These are phyloP conservation scores for Lasioglossum pauxillum DNA, from an alignment of 2,888 invertebrate species.

Conservation along the genomic window DNA sequence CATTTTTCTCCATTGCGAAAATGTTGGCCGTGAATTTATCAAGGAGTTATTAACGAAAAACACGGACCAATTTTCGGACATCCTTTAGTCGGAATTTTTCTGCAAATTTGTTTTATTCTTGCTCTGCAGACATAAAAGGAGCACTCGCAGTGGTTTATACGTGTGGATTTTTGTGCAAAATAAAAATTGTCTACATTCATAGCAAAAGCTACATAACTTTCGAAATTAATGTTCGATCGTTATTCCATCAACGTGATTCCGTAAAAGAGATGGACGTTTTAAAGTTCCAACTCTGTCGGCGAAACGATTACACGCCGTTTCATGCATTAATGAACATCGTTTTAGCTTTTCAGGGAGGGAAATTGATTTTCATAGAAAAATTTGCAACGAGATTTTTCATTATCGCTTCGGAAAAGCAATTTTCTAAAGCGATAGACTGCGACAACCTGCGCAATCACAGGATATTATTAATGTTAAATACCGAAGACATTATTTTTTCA, in stretches of 20 bases:
- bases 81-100: not conserved
- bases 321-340: not conserved
- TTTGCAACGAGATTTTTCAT: not conserved
- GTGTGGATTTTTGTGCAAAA: not conserved
- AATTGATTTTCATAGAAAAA: not conserved
- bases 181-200: not conserved
- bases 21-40: too few species aligned
- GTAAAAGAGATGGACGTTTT: not conserved
- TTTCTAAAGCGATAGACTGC: not conserved
- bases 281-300: not conserved
- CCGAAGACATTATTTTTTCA: not conserved
- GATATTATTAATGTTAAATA: not conserved
- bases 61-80: too few species aligned
- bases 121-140: not conserved
- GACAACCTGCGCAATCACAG: not conserved
- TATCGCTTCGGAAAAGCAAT: not conserved
- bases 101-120: not conserved
- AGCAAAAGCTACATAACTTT: not conserved
- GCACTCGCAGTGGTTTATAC: not conserved
- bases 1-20: too few species aligned
- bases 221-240: not conserved
- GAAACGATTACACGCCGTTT: not conserved
- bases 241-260: not conserved
- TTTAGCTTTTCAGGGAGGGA: not conserved
- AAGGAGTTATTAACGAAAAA: too few species aligned